Percentiles rank a stretch among this genome's conserved stretches.
Conservation (phyloP, 2,797 vertebrate species). For the Intellagama lesueurii region DNA sequence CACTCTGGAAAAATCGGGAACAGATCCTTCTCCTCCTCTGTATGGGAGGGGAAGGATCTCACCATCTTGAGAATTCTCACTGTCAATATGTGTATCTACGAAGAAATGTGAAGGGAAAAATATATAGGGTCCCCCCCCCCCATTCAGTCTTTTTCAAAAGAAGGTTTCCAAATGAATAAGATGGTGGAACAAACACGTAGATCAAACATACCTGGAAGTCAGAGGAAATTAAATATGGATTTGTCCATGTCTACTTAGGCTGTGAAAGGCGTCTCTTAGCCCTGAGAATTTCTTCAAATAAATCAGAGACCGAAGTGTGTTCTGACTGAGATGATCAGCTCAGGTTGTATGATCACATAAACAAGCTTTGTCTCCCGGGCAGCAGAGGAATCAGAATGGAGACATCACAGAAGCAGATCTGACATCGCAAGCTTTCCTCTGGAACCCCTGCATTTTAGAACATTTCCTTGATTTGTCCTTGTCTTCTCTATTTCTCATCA, state of each 20-base stretch:
- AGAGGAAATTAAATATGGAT: not conserved
- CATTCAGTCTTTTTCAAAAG: not conserved
- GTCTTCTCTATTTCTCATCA: not conserved
- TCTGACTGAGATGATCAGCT: not conserved
- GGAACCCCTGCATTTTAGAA: not conserved
- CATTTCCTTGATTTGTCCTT: slow-evolving; percentile 5
- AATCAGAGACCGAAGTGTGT: not conserved
- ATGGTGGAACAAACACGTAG: too few species aligned
- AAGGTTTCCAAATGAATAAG: not conserved
- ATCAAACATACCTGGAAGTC: too few species aligned
- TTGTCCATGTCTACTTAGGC: not conserved
- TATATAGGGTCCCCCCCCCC: too few species aligned
- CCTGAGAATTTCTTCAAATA: not conserved
- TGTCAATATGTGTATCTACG: too few species aligned
- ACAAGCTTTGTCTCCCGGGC: not conserved
- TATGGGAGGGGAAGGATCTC: too few species aligned
- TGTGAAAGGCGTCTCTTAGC: not conserved
- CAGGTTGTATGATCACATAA: slow-evolving; percentile 2
- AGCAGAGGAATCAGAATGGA: not conserved
- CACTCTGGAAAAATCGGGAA: too few species aligned
- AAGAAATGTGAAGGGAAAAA: too few species aligned
- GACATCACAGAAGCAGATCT: not conserved
- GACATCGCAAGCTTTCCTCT: not conserved
- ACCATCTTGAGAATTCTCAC: too few species aligned
- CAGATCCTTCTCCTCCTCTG: too few species aligned